Conservation (phyloP, 2,888 invertebrate genomes). For the Agrotis clavis region DNA sequence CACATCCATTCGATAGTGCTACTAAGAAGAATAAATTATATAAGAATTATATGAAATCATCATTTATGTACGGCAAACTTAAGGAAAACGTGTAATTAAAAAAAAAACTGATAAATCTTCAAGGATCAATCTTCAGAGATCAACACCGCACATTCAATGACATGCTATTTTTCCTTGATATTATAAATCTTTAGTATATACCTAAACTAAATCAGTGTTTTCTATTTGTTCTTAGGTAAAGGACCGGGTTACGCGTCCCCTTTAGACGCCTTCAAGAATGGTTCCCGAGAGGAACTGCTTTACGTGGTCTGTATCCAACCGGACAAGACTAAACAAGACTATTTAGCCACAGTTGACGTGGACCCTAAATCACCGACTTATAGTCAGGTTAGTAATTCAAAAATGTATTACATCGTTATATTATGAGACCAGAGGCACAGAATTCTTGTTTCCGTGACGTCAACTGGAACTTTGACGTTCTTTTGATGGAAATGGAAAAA, state of each 20-base stretch:
- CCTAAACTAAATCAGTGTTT: not conserved
- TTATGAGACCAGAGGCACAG: no score
- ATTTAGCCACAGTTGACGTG: slow-evolving; percentile 97
- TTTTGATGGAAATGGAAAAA: no score
- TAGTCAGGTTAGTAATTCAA: slow-evolving; percentile 91
- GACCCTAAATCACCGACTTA: slow-evolving; percentile 96
- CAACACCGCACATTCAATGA: no score
- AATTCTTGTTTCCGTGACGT: no score
- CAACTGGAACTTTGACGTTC: no score
- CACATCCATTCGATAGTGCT: no score
- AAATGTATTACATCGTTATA: not conserved
- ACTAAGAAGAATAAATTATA: no score
- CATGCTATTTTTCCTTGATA: not conserved
- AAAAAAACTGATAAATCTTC: no score
- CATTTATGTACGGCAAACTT: no score
- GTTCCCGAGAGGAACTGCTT: slow-evolving; percentile 95
- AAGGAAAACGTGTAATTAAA: no score
- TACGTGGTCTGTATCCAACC: slow-evolving; percentile 98
- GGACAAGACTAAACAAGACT: slow-evolving; percentile 94
- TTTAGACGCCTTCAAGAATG: slow-evolving; percentile 95
- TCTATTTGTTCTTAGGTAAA: slow-evolving; percentile 75
- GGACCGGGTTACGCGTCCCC: slow-evolving; percentile 95
- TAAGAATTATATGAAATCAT: no score
- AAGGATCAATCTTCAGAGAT: no score
- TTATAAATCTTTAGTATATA: not conserved